These are phyloP conservation scores for Meloidogyne floridensis DNA, from an alignment of 1,140 invertebrate species.

Conservation along the genomic window DNA sequence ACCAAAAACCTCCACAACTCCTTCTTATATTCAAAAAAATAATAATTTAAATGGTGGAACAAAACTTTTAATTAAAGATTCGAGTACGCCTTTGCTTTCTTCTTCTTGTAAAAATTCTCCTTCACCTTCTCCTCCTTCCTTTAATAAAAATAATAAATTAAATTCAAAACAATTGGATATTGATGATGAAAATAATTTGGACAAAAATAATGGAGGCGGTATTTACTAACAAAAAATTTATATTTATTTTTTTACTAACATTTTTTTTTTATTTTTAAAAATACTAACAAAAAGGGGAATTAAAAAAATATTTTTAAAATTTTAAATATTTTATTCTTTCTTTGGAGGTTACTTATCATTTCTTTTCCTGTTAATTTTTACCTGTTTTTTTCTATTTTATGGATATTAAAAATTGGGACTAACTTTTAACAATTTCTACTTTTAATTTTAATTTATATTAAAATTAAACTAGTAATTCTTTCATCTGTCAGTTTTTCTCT, in stretches of 20 bases:
- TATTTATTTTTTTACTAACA: background rate
- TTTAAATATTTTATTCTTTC: no score
- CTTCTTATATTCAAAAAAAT: background rate
- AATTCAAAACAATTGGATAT: background rate
- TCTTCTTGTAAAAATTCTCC: no score
- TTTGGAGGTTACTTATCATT: no score
- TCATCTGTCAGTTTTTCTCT: no score
- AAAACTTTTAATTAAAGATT: background rate
- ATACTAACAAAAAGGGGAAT: background rate
- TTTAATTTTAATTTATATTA: no score
- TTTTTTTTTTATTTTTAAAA: conserved; percentile 10
- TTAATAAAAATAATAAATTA: background rate
- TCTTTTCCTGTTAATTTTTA: no score
- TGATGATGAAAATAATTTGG: background rate
- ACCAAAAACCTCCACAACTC: background rate
- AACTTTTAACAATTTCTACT: no score
- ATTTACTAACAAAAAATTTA: conserved; percentile 5
- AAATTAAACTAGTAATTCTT: no score
- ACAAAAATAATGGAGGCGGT: background rate
- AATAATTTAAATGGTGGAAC: background rate
- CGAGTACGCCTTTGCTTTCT: background rate
- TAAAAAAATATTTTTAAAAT: no score
- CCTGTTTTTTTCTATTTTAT: no score
- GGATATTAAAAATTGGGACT: no score
- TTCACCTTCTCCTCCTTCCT: no score